A percentile compares a stretch with the other conserved stretches of the same genome.
phyloP scores from a whole-genome alignment of 1,140 invertebrate genomes.

The Pseudomyrmex cubaensis region DNA sequence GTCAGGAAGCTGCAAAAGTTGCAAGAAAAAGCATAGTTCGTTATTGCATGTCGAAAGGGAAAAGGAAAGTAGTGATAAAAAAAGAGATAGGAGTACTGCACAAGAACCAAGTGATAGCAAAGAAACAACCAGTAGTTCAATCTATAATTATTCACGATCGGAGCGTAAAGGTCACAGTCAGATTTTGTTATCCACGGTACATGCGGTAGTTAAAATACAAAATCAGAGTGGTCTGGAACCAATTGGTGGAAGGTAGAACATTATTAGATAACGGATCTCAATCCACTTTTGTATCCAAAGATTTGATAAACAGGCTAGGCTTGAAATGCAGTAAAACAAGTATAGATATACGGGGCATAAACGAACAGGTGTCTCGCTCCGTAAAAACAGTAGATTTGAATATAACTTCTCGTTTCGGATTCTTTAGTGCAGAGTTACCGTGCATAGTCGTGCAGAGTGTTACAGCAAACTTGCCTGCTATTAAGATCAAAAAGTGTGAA shows the following conservation, averaged over 20 bases:
- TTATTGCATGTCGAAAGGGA: background rate
- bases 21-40: background rate
- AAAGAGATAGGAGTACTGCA: background rate
- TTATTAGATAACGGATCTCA: conserved; percentile 1
- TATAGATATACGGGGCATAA: background rate
- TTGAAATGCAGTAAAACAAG: background rate
- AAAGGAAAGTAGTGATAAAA: no score
- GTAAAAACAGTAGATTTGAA: background rate
- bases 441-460: background rate
- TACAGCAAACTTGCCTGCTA: background rate
- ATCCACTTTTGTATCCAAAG: background rate
- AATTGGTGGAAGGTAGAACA: background rate
- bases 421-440: background rate
- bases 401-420: background rate
- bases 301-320: background rate
- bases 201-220: background rate
- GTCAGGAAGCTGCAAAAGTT: background rate
- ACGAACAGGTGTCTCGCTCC: background rate
- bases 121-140: background rate
- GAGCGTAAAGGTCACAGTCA: background rate
- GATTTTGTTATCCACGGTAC: background rate
- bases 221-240: background rate
- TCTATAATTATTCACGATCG: background rate
- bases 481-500: background rate
- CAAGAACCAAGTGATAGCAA: background rate